A percentile compares a stretch with the other conserved stretches of the same genome.
Conservation (phyloP, 2,888 invertebrate species). For the Pachydiplax longipennis region DNA sequence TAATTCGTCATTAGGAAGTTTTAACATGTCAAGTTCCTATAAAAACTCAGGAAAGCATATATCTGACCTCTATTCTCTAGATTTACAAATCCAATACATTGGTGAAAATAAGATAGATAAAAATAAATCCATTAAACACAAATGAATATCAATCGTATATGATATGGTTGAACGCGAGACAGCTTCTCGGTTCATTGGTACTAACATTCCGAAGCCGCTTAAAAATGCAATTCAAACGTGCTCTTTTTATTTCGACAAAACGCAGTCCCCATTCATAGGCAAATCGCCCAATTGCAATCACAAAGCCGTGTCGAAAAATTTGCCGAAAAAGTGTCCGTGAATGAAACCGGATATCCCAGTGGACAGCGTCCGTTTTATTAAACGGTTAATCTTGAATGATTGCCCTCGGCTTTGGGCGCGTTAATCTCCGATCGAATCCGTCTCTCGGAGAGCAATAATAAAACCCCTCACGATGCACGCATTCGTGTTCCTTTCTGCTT, state of each 20-base stretch:
- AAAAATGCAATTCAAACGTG: background rate
- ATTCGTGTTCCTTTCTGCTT: background rate
- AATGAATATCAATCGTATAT: background rate
- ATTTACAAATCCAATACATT: no score
- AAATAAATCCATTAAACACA: no score
- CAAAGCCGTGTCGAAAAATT: background rate
- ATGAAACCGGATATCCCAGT: background rate
- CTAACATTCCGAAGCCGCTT: background rate
- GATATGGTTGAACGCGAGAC: background rate
- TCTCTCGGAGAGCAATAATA: background rate
- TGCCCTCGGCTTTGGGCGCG: background rate
- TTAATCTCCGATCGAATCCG: background rate
- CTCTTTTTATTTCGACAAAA: background rate
- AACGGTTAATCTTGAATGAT: conserved; percentile 30
- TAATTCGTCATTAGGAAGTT: no score
- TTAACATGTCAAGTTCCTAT: no score
- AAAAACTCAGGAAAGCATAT: background rate
- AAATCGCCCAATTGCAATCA: background rate
- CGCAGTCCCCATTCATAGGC: background rate
- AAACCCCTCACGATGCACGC: background rate
- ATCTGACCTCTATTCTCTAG: no score
- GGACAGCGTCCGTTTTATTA: conserved; percentile 2
- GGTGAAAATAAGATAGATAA: no score
- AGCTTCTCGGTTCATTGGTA: background rate
- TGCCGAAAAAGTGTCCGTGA: background rate